Base-by-base conservation (phyloP, 2,888 invertebrate genomes). In the Crocallis elinguaria region DNA sequence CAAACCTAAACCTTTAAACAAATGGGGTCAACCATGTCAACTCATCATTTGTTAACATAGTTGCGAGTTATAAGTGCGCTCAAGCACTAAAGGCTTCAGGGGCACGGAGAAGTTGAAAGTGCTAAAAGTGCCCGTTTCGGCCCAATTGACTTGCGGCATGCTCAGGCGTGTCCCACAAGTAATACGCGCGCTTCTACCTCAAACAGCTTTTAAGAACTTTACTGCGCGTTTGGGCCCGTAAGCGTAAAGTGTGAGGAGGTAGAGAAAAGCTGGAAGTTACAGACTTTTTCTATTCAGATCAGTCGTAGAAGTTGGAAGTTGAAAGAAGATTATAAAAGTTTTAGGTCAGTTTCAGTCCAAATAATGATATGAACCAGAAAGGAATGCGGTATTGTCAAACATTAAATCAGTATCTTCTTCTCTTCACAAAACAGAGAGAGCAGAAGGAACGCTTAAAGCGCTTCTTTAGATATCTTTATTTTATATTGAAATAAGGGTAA, bases 151-250 rank as follows among this genome's bases (percentile, higher is more conserved):
- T 51, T 48, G 38, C 17, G 39, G 36, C 33, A 44, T 54, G 41
- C 25, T 32, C 32, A n/a, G 11, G 25, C 32, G 23, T 12, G 46
- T 48, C 56, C 45, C 52, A 35, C 19, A 35, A 42, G 57, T 44
- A 37, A 33, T 33, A 38, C 11, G 7, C 41, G 21, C 21, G 35
- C 33, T 45, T 42, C 21, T 33, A 58, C 49, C 36, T 29, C 36
- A 49, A 41, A 58, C 51, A 41, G 54, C 51, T 54, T 54, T 58
- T 54, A 45, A 49, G 48, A 58, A 54, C 49, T 57, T 52, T 49
- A 36, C 49, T 30, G 45, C 35, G 56, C 38, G 50, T 41, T 50
- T 56, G 43, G 43, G 56, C 50, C 11, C 13, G 38, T 19, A 32
- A 27, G 17, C n/a, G n/a, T n/a, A 39, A 12, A 33, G 36, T 21